Conservation (phyloP, 1,140 invertebrate species). For the Bombus huntii region DNA sequence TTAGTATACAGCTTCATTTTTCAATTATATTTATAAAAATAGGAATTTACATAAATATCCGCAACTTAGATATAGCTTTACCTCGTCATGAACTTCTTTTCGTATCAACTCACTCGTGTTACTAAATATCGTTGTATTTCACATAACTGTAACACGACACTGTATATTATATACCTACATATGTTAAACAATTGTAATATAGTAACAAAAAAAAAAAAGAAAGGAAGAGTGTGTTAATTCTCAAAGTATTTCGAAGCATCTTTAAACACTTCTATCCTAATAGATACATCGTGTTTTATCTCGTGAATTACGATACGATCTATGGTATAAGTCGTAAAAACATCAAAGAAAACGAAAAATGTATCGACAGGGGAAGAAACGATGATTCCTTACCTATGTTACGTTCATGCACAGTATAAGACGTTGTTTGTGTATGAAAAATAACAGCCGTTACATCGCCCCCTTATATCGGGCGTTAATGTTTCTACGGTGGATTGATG, state of each 20-base stretch:
- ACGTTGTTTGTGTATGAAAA: slow-evolving; percentile 78
- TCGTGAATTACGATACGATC: slow-evolving; percentile 70
- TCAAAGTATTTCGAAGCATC: slow-evolving; percentile 9
- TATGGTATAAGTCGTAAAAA: slow-evolving; percentile 73
- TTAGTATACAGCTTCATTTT: too few relatives aligned
- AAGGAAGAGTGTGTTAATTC: not conserved
- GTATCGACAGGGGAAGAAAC: slow-evolving; percentile 54
- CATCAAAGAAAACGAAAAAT: slow-evolving; percentile 69
- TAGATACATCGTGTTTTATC: slow-evolving; percentile 81
- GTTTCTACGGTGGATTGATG: slow-evolving; percentile 79
- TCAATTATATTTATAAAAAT: too few relatives aligned
- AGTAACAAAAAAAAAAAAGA: too few relatives aligned
- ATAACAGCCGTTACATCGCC: slow-evolving; percentile 76
- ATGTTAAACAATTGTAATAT: too few relatives aligned
- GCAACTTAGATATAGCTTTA: too few relatives aligned
- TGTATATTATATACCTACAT: too few relatives aligned
- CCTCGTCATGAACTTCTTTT: too few relatives aligned
- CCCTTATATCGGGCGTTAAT: slow-evolving; percentile 81
- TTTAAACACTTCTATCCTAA: slow-evolving; percentile 78
- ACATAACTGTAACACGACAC: too few relatives aligned
- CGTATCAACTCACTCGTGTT: too few relatives aligned
- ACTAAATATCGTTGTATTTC: too few relatives aligned
- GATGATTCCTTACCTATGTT: slow-evolving; percentile 59
- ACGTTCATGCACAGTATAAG: slow-evolving; percentile 21
- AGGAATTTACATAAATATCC: too few relatives aligned